Percentiles rank a stretch among this genome's conserved stretches.
Evolutionary conservation across 2,113 vertebrate species (phyloP).

Genomic region (Hemicordylus capensis): DNA sequence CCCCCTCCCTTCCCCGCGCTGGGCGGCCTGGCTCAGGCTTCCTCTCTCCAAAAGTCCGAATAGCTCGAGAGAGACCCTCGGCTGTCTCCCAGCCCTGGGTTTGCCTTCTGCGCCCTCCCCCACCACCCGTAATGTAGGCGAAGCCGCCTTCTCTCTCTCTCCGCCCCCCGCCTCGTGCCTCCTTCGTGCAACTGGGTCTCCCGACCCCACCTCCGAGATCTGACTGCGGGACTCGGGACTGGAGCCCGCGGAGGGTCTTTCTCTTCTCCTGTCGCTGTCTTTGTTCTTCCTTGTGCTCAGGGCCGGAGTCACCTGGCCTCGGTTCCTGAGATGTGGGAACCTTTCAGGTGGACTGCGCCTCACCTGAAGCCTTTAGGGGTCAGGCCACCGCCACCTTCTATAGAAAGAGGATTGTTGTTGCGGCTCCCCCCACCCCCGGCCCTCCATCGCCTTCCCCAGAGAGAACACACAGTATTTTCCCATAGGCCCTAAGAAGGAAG

Average conservation of each 20-base stretch:
- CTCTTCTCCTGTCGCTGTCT: background rate
- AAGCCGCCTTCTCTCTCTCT: background rate
- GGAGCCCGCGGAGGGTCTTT: no score
- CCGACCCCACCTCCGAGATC: background rate
- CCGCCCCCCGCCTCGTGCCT: no score
- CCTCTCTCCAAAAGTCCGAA: background rate
- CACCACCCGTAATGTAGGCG: no score
- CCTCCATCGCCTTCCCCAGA: no score
- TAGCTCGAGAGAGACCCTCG: background rate
- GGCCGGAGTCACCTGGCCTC: background rate
- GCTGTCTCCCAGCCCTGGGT: no score
- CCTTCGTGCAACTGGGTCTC: background rate
- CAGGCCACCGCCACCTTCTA: background rate
- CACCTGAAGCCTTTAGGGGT: background rate
- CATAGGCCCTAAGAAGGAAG: background rate
- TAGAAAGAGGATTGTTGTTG: background rate
- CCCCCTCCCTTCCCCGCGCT: background rate
- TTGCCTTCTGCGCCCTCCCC: background rate
- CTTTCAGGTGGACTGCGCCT: no score
- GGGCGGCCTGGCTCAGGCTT: background rate
- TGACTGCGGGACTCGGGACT: no score
- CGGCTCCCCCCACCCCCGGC: background rate
- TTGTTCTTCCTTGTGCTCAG: no score
- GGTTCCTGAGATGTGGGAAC: background rate
- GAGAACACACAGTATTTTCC: background rate